A percentile compares a stretch with the other conserved stretches of the same genome.
Evolutionary conservation across 2,113 vertebrate species (phyloP).

Genomic region (Misgurnus mizolepis): DNA sequence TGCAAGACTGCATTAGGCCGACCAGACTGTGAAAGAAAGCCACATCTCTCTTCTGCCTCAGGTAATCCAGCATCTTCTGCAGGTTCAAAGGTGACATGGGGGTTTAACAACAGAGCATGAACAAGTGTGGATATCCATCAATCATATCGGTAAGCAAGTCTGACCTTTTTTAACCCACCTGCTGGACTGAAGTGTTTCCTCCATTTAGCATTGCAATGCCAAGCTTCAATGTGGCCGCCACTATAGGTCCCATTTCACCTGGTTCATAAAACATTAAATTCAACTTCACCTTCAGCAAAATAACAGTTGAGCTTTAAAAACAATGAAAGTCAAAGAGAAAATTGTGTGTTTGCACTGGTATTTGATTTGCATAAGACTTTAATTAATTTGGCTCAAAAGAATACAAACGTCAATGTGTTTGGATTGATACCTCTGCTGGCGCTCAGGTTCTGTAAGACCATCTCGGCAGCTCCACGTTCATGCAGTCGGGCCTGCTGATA

Average conservation of each 20-base stretch:
- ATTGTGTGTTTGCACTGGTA: too few relatives aligned
- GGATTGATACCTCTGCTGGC: slow-evolving; percentile 84
- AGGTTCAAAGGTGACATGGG: slow-evolving; percentile 9
- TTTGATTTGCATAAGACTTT: too few relatives aligned
- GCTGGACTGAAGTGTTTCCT: slow-evolving; percentile 89
- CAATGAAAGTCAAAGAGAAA: not conserved
- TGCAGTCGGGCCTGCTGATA: slow-evolving; percentile 94
- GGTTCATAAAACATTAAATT: slow-evolving; percentile 27
- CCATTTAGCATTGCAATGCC: slow-evolving; percentile 92
- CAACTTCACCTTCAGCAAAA: not conserved
- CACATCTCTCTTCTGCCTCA: slow-evolving; percentile 89
- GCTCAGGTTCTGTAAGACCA: slow-evolving; percentile 93
- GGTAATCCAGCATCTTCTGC: slow-evolving; percentile 96
- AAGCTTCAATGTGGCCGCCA: slow-evolving; percentile 87
- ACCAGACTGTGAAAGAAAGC: slow-evolving; percentile 93
- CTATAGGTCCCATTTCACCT: slow-evolving; percentile 85
- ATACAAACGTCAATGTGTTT: not conserved
- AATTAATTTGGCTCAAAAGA: too few relatives aligned
- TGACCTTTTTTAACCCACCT: slow-evolving; percentile 73
- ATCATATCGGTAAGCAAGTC: slow-evolving; percentile 2
- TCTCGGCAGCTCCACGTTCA: slow-evolving; percentile 87
- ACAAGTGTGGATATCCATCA: not conserved
- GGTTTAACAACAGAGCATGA: not conserved
- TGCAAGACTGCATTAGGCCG: slow-evolving; percentile 91
- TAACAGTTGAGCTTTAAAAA: not conserved